These are phyloP conservation scores for Lissonota sp. DNA, from an alignment of 2,888 invertebrate species.

Conservation along the genomic window DNA sequence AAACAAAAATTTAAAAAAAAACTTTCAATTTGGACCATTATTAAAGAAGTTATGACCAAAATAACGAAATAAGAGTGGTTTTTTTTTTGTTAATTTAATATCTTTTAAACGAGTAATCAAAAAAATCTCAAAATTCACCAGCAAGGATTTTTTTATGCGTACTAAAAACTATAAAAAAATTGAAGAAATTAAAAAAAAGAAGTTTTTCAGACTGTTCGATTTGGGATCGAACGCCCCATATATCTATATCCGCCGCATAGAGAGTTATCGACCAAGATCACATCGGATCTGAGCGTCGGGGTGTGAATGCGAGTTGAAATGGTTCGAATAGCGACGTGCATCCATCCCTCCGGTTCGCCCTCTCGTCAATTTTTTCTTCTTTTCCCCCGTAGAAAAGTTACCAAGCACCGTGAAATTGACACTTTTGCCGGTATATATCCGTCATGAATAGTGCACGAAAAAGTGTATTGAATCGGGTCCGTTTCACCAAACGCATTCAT, in stretches of 20 bases:
- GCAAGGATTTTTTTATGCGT: no score
- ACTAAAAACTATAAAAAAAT: no score
- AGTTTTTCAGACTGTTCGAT: no score
- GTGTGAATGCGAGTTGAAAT: slow-evolving; percentile 47
- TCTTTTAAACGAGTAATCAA: no score
- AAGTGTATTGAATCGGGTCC: slow-evolving; percentile 3
- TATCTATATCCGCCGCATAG: neutral
- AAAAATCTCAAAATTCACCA: no score
- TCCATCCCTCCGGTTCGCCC: neutral
- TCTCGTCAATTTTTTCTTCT: neutral
- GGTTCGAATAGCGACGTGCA: neutral
- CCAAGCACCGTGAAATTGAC: slow-evolving; percentile 31
- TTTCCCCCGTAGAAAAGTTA: neutral
- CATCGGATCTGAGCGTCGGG: slow-evolving; percentile 28
- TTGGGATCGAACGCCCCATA: neutral
- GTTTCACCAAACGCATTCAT: slow-evolving; percentile 8
- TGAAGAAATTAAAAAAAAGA: no score
- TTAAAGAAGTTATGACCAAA: no score
- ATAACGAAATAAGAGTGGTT: no score
- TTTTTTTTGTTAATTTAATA: no score
- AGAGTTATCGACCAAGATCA: slow-evolving; percentile 30
- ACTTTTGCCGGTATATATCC: neutral
- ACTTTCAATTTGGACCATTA: no score
- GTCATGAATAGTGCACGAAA: neutral
- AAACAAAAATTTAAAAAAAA: no score